A percentile compares a stretch with the other conserved stretches of the same genome.
These are phyloP conservation scores for Ellobium chinense DNA, from an alignment of 2,888 invertebrate species.

Conservation along the genomic window DNA sequence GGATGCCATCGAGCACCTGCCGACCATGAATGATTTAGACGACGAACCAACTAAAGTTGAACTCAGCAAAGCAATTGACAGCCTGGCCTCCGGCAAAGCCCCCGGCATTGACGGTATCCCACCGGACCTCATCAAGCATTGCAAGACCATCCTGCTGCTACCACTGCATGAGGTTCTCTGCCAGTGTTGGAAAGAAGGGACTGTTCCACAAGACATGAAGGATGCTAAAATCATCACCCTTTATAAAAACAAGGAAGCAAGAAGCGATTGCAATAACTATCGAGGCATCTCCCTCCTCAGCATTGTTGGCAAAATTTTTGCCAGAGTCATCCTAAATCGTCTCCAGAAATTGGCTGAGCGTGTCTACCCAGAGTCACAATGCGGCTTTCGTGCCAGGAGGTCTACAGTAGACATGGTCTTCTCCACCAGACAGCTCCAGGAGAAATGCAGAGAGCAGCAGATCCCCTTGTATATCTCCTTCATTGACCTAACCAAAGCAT, in stretches of 20 bases:
- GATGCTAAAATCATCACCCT: conserved; percentile 48
- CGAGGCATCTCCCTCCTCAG: conserved; percentile 50
- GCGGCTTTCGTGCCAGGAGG: conserved; percentile 42
- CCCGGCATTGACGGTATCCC: background rate
- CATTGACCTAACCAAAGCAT: no score
- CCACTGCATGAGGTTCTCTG: conserved; percentile 10
- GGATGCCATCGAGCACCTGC: no score
- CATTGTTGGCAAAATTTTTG: conserved; percentile 17
- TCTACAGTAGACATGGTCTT: conserved; percentile 48
- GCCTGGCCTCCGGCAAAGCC: background rate
- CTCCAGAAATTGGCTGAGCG: conserved; percentile 42
- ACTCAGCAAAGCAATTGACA: background rate
- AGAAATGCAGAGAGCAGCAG: no score
- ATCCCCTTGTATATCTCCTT: no score
- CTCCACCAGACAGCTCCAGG: conserved; percentile 35
- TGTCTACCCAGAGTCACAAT: conserved; percentile 54
- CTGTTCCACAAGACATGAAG: conserved; percentile 48
- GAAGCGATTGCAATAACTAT: conserved; percentile 53
- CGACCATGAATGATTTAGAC: background rate
- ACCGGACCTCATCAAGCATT: background rate
- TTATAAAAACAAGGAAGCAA: conserved; percentile 54
- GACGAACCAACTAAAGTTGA: background rate
- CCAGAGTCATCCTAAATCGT: background rate
- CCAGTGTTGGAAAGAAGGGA: conserved; percentile 28
- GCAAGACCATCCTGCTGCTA: background rate